Evolutionary conservation across 2,888 invertebrate genomes (phyloP).

Genomic region (Blastobasis adustella): DNA sequence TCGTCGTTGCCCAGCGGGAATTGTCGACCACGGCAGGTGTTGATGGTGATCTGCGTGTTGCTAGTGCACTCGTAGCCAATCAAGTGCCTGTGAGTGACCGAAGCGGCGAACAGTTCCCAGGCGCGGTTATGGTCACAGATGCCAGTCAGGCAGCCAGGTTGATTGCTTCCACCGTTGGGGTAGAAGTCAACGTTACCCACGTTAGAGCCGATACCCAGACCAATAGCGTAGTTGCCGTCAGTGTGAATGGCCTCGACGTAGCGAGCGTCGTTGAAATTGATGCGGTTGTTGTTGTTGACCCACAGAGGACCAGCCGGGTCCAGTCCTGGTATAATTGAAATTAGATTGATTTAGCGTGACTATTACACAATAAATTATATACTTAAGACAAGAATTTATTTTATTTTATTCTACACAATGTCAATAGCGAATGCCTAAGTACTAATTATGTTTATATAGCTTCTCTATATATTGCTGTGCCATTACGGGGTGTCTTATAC

Average conservation of each 20-base stretch:
- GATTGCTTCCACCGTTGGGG: slow-evolving; percentile 59
- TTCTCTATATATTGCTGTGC: too few species aligned
- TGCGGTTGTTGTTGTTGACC: slow-evolving; percentile 18
- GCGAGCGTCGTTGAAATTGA: slow-evolving; percentile 31
- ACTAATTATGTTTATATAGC: too few species aligned
- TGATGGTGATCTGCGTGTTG: slow-evolving; percentile 19
- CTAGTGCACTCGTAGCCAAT: slow-evolving; percentile 23
- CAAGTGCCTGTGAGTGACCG: slow-evolving; percentile 27
- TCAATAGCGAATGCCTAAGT: too few species aligned
- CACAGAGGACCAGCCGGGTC: slow-evolving; percentile 39
- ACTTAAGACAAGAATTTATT: too few species aligned
- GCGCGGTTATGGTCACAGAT: slow-evolving; percentile 36
- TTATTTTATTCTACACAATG: too few species aligned
- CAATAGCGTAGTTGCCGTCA: slow-evolving; percentile 47
- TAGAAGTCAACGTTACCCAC: slow-evolving; percentile 71
- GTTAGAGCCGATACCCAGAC: slow-evolving; percentile 48
- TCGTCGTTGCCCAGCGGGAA: slow-evolving; percentile 32
- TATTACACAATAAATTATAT: too few species aligned
- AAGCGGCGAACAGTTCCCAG: slow-evolving; percentile 34
- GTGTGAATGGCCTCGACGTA: slow-evolving; percentile 40
- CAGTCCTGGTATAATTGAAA: slow-evolving; percentile 20
- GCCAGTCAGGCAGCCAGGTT: slow-evolving; percentile 26
- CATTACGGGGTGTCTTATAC: too few species aligned
- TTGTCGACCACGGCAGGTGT: slow-evolving; percentile 23
- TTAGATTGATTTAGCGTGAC: too few species aligned